Conservation (phyloP, 2,797 vertebrate genomes). For the Thripadectes ignobilis region DNA sequence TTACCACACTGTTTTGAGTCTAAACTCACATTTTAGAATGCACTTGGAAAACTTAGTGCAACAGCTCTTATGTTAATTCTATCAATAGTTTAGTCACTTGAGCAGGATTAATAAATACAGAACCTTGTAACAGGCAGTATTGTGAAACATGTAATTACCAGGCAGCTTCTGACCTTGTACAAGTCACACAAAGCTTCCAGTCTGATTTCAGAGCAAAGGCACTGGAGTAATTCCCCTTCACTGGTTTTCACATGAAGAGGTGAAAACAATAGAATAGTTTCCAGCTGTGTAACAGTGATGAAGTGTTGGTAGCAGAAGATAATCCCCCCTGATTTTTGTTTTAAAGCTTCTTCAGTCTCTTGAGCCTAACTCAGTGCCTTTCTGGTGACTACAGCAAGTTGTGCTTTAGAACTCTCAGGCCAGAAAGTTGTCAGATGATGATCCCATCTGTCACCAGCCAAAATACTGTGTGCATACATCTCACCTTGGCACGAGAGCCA, state of each 20-base stretch:
- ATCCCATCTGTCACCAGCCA: neutral
- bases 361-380: neutral
- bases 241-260: neutral
- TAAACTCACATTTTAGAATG: neutral
- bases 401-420: neutral
- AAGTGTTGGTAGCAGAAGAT: neutral
- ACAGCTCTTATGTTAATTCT: neutral
- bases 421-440: neutral
- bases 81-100: neutral
- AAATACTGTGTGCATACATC: neutral
- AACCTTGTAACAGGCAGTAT: neutral
- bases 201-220: neutral
- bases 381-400: neutral
- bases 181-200: neutral
- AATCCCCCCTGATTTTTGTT: neutral
- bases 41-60: neutral
- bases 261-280: slow-evolving; percentile 5
- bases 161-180: neutral
- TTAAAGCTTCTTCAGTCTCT: neutral
- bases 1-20: neutral
- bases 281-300: neutral
- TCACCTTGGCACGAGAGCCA: neutral
- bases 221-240: neutral
- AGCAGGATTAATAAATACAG: neutral
- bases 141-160: neutral